These are phyloP conservation scores for Acanthosoma haemorrhoidale DNA, from an alignment of 2,888 invertebrate genomes.

Conservation along the genomic window DNA sequence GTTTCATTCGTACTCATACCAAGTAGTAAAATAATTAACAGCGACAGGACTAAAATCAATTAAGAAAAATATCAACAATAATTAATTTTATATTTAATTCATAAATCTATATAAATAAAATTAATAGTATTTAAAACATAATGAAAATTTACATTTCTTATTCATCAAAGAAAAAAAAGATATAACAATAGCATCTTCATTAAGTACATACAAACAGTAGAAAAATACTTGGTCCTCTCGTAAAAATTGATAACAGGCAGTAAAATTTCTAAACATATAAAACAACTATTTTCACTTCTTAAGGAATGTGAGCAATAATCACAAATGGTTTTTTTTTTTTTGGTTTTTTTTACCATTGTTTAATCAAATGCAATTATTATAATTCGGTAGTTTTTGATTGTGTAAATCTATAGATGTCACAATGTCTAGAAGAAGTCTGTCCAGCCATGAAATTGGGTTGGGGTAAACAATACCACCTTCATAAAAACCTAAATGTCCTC, in stretches of 20 bases:
- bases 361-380: neutral
- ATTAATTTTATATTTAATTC: neutral
- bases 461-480: slow-evolving; percentile 85
- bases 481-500: slow-evolving; percentile 91
- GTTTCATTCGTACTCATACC: too few species aligned
- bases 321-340: too few species aligned
- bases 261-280: slow-evolving; percentile 3
- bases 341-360: neutral
- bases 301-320: slow-evolving; percentile 19
- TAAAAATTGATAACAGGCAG: slow-evolving; percentile 5
- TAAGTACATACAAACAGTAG: slow-evolving; percentile 23
- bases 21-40: too few species aligned
- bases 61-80: too few species aligned
- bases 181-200: too few species aligned
- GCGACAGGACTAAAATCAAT: too few species aligned
- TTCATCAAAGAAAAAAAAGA: neutral
- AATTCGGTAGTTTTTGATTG: slow-evolving; percentile 2
- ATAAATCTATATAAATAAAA: neutral
- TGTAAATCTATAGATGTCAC: slow-evolving; percentile 59
- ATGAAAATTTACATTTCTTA: neutral
- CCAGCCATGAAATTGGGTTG: slow-evolving; percentile 87
- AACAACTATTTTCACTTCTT: slow-evolving; percentile 1
- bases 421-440: slow-evolving; percentile 77
- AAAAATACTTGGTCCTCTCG: slow-evolving; percentile 22
- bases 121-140: neutral